These are phyloP conservation scores for Daktulosphaira vitifoliae DNA, from an alignment of 1,140 invertebrate genomes.

Conservation along the genomic window DNA sequence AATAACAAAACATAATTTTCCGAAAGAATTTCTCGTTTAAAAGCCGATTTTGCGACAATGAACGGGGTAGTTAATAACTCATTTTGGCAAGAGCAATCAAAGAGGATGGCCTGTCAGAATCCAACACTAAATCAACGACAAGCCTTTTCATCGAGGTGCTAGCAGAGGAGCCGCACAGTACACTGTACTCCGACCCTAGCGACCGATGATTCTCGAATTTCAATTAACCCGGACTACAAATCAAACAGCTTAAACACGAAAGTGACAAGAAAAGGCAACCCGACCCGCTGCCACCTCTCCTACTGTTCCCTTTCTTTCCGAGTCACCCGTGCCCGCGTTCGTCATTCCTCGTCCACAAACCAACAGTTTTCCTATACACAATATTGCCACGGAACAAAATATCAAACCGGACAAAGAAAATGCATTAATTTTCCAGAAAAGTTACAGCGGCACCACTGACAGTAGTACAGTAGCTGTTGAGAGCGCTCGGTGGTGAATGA, in stretches of 20 bases:
- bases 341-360: not conserved
- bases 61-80: slow-evolving; percentile 24
- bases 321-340: not conserved
- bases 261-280: slow-evolving; percentile 32
- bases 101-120: slow-evolving; percentile 31
- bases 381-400: slow-evolving; percentile 8
- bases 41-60: not conserved
- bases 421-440: slow-evolving; percentile 24
- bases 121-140: slow-evolving; percentile 30
- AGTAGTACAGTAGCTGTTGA: not conserved
- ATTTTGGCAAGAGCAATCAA: slow-evolving; percentile 32
- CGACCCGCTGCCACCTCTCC: not conserved
- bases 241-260: slow-evolving; percentile 32
- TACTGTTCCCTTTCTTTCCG: too few relatives aligned
- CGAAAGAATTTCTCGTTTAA: too few relatives aligned
- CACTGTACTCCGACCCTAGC: slow-evolving; percentile 1
- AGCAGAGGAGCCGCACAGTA: not conserved
- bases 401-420: slow-evolving; percentile 33
- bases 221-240: slow-evolving; percentile 33
- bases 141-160: slow-evolving; percentile 19
- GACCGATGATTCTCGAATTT: slow-evolving; percentile 32
- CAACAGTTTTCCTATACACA: slow-evolving; percentile 10
- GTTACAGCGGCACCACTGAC: slow-evolving; percentile 6
- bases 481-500: slow-evolving; percentile 1
- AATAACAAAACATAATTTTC: too few relatives aligned